phyloP scores from a whole-genome alignment of 2,888 invertebrate species.

The Zaprionus bogoriensis region DNA sequence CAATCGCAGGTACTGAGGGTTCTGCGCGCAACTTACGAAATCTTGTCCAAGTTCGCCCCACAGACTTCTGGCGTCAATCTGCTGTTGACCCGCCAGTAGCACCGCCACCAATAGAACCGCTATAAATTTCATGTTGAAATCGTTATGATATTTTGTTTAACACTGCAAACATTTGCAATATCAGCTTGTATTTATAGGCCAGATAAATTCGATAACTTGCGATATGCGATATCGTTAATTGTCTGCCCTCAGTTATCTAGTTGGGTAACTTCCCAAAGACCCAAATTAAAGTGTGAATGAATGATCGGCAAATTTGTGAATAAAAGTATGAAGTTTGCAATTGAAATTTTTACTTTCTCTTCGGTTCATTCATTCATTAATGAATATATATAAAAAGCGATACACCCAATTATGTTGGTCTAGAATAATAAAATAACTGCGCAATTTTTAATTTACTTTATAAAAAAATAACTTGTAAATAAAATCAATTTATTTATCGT shows the following conservation, averaged over 20 bases:
- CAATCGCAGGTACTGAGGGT: rapidly evolving
- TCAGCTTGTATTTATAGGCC: constrained; percentile 46
- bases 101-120: constrained; percentile 25
- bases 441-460: too few relatives aligned
- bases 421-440: too few relatives aligned
- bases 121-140: constrained; percentile 42
- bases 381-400: not conserved
- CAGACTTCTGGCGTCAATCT: constrained; percentile 44
- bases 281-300: constrained; percentile 12
- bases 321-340: not conserved
- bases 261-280: constrained; percentile 9
- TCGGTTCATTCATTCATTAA: not conserved
- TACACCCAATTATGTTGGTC: too few relatives aligned
- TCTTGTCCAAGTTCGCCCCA: constrained; percentile 12
- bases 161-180: constrained; percentile 33
- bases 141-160: constrained; percentile 6
- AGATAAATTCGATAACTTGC: constrained; percentile 18
- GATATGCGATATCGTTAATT: constrained; percentile 35
- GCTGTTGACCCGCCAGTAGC: constrained; percentile 28
- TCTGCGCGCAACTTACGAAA: constrained; percentile 23
- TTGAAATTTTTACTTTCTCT: not conserved
- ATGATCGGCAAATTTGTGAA: constrained; percentile 3
- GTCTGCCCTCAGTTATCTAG: constrained; percentile 24
- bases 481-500: too few relatives aligned
- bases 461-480: too few relatives aligned